Evolutionary conservation across 1,140 invertebrate species (phyloP), one percentile per base, ranked within the genome.

Genomic region (Contarinia nasturtii): DNA sequence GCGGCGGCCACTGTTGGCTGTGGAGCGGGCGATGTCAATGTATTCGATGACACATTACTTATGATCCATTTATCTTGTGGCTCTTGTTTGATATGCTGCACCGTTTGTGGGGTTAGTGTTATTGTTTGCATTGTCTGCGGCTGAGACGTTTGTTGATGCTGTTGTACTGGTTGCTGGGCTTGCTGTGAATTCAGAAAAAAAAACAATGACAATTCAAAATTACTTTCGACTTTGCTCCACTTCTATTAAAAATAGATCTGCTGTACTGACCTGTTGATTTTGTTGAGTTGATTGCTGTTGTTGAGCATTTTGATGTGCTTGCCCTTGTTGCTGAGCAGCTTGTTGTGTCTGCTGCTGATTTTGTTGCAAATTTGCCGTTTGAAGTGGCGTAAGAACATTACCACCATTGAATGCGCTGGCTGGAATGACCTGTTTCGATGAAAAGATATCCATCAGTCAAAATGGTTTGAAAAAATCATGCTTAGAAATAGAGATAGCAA

Each of bases 341-440:
- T 54, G 54, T 48, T 63, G 59, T 49, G 61, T 60, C 17, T 62
- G 57, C 27, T 61, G 57, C 33, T 48, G 56, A 49, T 38, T 53
- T 10, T 53, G 50, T 18, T 40, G 21, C 37, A 42, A 51, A 20
- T 57, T 18, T 54, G 53, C 18, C 18, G 41, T 2, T 19, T 42
- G 41, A 19, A 42, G 2, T 5, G 41, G 41, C 27, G 14, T 22
- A 3, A 27, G 2, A 18, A 66, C 43, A 34, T 51, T 55, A 4
- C 59, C 62, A 42, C 63, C 67, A 18, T 49, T 48, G 22, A 70
- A 53, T 0, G 67, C 67, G 50, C 65, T 69, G 0, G 74, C 73
- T 2, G 76, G 75, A 43, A 80, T 52, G 5, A 49, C 70, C 64
- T 81, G 77, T 12, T 33, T 7, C 19, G n/a, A 45, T n/a, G n/a